phyloP scores from a whole-genome alignment of 2,888 invertebrate species.

The Trachelus troglodyta region DNA sequence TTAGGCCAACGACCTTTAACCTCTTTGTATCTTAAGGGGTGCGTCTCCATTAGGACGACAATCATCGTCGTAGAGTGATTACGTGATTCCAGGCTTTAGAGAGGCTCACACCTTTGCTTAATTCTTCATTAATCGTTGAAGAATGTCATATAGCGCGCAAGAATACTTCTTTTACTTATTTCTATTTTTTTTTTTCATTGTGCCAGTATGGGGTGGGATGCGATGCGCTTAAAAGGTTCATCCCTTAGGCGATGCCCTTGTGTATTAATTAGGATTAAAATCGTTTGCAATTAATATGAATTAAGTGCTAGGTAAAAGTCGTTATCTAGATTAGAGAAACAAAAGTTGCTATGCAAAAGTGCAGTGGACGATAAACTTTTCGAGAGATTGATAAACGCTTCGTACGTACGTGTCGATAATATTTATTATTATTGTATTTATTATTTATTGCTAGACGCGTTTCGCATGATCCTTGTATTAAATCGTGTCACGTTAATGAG shows the following conservation, averaged over 20 bases:
- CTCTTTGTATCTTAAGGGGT: background rate
- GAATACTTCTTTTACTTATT: background rate
- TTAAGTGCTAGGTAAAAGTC: background rate
- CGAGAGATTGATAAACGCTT: background rate
- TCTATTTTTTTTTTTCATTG: background rate
- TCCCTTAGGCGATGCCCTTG: background rate
- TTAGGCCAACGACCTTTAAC: constrained; percentile 18
- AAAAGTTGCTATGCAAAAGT: background rate
- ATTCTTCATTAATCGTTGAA: background rate
- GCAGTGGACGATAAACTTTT: background rate
- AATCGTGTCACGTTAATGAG: background rate
- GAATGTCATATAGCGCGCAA: background rate
- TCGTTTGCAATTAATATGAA: background rate
- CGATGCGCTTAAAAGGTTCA: background rate
- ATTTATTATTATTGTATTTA: background rate
- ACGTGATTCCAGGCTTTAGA: background rate
- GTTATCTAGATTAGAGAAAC: background rate
- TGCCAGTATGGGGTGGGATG: background rate
- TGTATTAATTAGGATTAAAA: background rate
- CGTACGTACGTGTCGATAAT: background rate
- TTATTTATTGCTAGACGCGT: background rate
- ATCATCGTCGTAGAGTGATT: background rate
- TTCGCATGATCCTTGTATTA: background rate
- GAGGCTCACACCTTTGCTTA: background rate
- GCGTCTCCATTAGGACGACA: background rate